Evolutionary conservation across 1,140 invertebrate genomes (phyloP).

Genomic region (Penaeus chinensis): DNA sequence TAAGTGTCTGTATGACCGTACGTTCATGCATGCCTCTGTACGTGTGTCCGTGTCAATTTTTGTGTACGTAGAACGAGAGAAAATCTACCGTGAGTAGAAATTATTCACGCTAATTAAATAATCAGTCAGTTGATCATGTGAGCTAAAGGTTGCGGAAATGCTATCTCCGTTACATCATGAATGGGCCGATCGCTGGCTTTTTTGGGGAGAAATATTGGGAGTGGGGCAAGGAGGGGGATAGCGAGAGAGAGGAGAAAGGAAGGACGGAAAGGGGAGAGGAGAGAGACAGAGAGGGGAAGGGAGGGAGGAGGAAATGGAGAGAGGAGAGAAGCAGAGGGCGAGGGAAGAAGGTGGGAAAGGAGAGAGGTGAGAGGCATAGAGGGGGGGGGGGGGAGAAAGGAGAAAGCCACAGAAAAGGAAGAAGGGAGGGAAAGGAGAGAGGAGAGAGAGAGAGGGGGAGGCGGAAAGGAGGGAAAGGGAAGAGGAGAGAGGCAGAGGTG

Average conservation of each 20-base stretch:
- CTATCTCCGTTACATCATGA: too few relatives aligned
- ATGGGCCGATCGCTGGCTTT: background rate
- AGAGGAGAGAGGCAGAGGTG: too few relatives aligned
- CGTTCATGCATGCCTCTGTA: background rate
- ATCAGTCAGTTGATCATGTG: background rate
- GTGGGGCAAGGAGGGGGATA: background rate
- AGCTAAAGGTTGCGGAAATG: background rate
- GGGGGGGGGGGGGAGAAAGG: too few relatives aligned
- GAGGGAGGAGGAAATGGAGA: background rate
- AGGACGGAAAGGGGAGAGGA: background rate
- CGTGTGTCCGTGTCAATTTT: background rate
- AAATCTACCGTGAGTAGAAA: background rate
- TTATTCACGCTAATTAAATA: background rate
- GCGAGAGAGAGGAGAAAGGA: background rate
- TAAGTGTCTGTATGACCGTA: background rate
- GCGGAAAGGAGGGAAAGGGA: too few relatives aligned
- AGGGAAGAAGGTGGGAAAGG: too few relatives aligned
- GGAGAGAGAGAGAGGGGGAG: too few relatives aligned
- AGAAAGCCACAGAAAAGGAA: too few relatives aligned
- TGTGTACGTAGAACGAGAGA: background rate
- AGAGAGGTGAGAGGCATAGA: too few relatives aligned
- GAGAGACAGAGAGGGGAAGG: conserved; percentile 5
- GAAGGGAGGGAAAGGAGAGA: too few relatives aligned
- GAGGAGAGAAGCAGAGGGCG: background rate
- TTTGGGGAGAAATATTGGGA: background rate